Evolutionary conservation across 2,888 invertebrate genomes (phyloP), one percentile per base, ranked within the genome.

Genomic region (Clepsis dumicolana): DNA sequence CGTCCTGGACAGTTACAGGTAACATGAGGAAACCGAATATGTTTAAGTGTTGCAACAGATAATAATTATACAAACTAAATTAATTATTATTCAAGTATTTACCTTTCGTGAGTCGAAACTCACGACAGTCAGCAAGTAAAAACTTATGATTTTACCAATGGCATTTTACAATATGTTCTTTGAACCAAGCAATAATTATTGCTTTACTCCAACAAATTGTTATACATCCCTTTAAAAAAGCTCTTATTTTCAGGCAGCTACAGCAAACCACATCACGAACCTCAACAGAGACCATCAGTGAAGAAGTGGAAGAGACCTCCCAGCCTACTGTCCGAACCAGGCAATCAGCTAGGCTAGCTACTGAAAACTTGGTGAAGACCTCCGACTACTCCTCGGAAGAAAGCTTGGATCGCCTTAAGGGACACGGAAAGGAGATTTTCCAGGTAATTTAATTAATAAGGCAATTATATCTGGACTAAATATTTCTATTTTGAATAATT

Each of bases 321-420:
- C 82, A 83, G 10, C 87, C 83, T 1, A 82, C 83, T 12, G 84
- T 89, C 68, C 83, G 87, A 64, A 91, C 91, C 0, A 80, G 93
- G 18, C 83, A 80, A 14, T 84, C 88, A 0, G 80, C 80, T 25
- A 88, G 83, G 73, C 73, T 70, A 61, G 74, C 72, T 59, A 79
- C 73, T 2, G 86, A 89, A 38, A 83, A 85, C 44, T 85, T 84
- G 65, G 74, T 90, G 72, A 91, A 94, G 82, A 94, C 95, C 48
- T 95, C 96, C 0, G 95, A 96, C 80, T 96, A 96, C 84, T 95
- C 95, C 0, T 90, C 93, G 0, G 90, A 91, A 56, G 93, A 92
- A 65, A 91, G 88, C 74, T 76, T 88, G 60, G 92, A 92, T 67
- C 75, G 89, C 68, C 73, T 87, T 44, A 86, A 77, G 64, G 86